Base-by-base conservation (phyloP, 2,113 vertebrate genomes). In the Aythya baeri region DNA sequence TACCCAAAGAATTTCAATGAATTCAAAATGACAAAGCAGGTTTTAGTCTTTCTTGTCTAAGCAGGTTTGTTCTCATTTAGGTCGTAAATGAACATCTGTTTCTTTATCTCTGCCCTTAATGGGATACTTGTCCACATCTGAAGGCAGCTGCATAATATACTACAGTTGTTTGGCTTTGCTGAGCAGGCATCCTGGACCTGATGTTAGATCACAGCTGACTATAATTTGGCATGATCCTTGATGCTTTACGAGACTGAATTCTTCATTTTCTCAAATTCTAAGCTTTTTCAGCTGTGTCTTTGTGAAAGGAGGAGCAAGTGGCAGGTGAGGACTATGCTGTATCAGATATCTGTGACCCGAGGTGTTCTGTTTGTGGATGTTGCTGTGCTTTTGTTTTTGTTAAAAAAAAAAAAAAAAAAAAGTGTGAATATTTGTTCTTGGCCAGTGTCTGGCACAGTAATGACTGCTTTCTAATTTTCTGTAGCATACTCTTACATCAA, bases 101-200 rank as follows among this genome's bases (percentile, higher is more conserved):
- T 93, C 83, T 94, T 92, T 93, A 88, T 95, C 92, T 83, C 70
- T 94, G 63, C 72, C 88, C 76, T 90, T 92, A 82, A 54, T 89
- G 90, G 44, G 66, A 72, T 77, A 90, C 67, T 80, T 93, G 90
- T 91, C 92, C 80, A 78, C 75, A 86, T 93, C 91, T 93, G 85
- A 94, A 83, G 94, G 84, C 82, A 87, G 87, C 90, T 82, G 88
- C n/a, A 4, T 62, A 71, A 92, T 86, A 38, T 34, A 34, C 70
- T 46, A 23, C 77, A 77, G 17, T 82, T 91, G 80, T 77, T 85
- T 72, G 73, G 54, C 74, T 95, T 92, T 93, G 68, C 95, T 95
- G 91, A 95, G 87, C 82, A 88, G 85, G 72, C 89, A 77, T 44
- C 77, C 83, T 71, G 80, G 83, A 59, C 84, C 86, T 85, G 67